Percentiles rank a stretch among this genome's conserved stretches.
These are phyloP conservation scores for Drosophila paranaensis DNA, from an alignment of 2,888 invertebrate genomes.

Conservation along the genomic window DNA sequence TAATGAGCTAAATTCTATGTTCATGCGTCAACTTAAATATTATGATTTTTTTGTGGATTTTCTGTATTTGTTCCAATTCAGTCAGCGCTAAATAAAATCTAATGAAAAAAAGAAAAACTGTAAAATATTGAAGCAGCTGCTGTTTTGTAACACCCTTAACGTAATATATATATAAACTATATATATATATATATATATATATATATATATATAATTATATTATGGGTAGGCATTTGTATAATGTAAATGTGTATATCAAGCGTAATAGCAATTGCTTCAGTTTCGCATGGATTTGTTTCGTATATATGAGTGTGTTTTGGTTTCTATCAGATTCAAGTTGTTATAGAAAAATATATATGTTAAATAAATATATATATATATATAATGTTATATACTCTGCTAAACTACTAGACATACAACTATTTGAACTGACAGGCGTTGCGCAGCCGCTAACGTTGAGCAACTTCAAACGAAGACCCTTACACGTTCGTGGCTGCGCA, in stretches of 20 bases:
- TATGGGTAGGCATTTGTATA: slow-evolving; percentile 29
- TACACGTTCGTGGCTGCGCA: slow-evolving; percentile 31
- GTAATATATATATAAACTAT: slow-evolving; percentile 17
- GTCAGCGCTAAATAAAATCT: slow-evolving; percentile 36
- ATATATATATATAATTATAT: slow-evolving; percentile 27
- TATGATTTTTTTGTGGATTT: slow-evolving; percentile 31
- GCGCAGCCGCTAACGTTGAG: slow-evolving; percentile 28
- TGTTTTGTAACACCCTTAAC: slow-evolving; percentile 34
- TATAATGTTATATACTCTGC: slow-evolving; percentile 45
- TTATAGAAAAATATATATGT: slow-evolving; percentile 72
- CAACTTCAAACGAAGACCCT: neutral
- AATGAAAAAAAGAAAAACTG: slow-evolving; percentile 10
- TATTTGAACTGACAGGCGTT: slow-evolving; percentile 13
- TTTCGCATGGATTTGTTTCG: slow-evolving; percentile 61
- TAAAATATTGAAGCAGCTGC: slow-evolving; percentile 26
- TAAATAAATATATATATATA: slow-evolving; percentile 55
- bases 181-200: slow-evolving; percentile 21
- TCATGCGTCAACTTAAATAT: slow-evolving; percentile 41
- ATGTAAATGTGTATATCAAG: slow-evolving; percentile 65
- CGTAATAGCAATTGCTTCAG: slow-evolving; percentile 78
- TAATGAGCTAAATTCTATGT: slow-evolving; percentile 56
- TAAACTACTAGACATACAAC: slow-evolving; percentile 60
- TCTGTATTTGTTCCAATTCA: slow-evolving; percentile 55
- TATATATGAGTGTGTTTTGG: slow-evolving; percentile 68
- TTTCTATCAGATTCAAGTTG: slow-evolving; percentile 73